These are phyloP conservation scores for Delphinapterus leucas DNA, from an alignment of 2,113 vertebrate species.

Conservation along the genomic window DNA sequence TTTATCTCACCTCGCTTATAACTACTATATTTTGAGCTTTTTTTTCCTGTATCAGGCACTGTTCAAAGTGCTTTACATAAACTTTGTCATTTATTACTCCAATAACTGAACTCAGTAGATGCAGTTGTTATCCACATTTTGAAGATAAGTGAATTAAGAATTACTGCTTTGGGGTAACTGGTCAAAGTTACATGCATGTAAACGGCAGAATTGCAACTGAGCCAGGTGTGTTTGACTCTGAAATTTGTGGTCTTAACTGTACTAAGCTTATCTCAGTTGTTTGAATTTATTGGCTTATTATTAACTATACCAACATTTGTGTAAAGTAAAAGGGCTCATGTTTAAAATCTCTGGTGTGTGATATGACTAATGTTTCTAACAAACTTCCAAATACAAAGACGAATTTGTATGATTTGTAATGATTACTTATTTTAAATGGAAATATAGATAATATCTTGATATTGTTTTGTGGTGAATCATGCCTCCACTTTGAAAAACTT, in stretches of 20 bases:
- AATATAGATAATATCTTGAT: not conserved
- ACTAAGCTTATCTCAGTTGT: not conserved
- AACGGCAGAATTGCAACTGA: not conserved
- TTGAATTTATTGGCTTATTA: not conserved
- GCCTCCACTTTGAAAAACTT: not conserved
- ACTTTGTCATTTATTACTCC: not conserved
- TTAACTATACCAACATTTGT: not conserved
- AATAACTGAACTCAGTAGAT: not conserved
- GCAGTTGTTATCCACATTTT: not conserved
- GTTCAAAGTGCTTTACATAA: not conserved
- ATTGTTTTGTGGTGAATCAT: not conserved
- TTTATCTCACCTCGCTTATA: not conserved
- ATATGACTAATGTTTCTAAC: not conserved
- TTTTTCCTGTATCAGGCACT: not conserved
- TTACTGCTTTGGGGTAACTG: not conserved
- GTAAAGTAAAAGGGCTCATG: not conserved
- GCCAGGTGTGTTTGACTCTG: not conserved
- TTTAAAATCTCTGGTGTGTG: not conserved
- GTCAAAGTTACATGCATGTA: not conserved
- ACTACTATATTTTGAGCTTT: not conserved
- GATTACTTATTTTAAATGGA: not conserved
- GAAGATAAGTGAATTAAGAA: not conserved
- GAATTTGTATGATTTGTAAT: not conserved
- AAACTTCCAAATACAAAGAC: not conserved
- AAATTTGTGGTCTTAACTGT: not conserved